Base-by-base conservation (phyloP, 1,140 invertebrate genomes). In the Heliconius hermathena region DNA sequence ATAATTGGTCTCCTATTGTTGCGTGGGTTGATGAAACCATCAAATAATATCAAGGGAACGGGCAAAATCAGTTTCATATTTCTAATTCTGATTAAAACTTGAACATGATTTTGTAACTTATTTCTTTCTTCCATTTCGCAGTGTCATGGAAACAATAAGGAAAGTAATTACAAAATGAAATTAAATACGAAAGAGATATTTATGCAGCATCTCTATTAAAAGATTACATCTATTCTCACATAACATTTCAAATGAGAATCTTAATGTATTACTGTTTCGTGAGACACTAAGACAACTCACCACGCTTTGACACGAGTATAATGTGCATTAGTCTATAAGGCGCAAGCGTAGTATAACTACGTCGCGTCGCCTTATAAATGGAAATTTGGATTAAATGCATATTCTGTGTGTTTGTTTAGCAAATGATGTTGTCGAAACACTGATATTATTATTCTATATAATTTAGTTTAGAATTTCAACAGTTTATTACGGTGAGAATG, bases 251-350 rank as follows among this genome's bases (percentile, higher is more conserved):
- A 66, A 26, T 16, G 60, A 29, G 26, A 60, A 66, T 66, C 60
- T 29, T 66, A 66, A 66, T 66, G 60, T 66, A 66, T 66, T 66
- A 66, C 60, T 66, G 60, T 16, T 66, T 66, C 60, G 13, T 66
- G 26, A 66, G 60, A 66, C 60, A 26, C 60, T 66, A 29, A 66
- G 60, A 66, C 60, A 26, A 66, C 60, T 66, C 26, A 66, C 60
- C 60, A 18, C 60, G 60, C 60, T 66, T 66, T 66, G 60, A 66
- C 60, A 66, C 60, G 60, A 13, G 22, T 66, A 66, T 29, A 66
- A 66, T 66, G 22, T 66, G 60, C 60, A 29, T 66, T 66, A 66
- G 60, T 66, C 60, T 66, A 66, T n/a, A 66, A 26, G 60, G 60
- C 60, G 26, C 60, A 66, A 60, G 57, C 57, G 60, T 60, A 60